These are phyloP conservation scores for Cyclargus thomasi DNA, from an alignment of 1,140 invertebrate species.

Conservation along the genomic window DNA sequence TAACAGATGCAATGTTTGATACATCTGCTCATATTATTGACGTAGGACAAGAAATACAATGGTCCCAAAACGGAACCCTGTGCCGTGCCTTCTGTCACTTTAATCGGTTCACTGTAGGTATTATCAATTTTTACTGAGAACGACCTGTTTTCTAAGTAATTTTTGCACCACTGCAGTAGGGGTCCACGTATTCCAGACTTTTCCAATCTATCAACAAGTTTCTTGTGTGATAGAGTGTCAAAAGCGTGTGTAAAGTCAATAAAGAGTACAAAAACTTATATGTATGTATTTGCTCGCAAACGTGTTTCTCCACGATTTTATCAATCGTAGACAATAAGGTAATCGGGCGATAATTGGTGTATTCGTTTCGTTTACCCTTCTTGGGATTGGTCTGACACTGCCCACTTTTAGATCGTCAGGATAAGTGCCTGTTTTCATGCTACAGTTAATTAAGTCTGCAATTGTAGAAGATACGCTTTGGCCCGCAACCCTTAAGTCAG, in stretches of 20 bases:
- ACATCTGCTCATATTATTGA: slow-evolving; percentile 30
- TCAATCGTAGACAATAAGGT: slow-evolving; percentile 34
- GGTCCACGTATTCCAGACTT: slow-evolving; percentile 30
- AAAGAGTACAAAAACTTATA: slow-evolving; percentile 27
- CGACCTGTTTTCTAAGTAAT: slow-evolving; percentile 25
- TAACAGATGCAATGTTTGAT: slow-evolving; percentile 24
- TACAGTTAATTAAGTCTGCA: slow-evolving; percentile 30
- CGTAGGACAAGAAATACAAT: slow-evolving; percentile 27
- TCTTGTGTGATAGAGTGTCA: slow-evolving; percentile 30
- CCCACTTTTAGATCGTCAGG: slow-evolving; percentile 30
- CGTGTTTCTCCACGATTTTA: slow-evolving; percentile 37
- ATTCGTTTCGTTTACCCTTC: slow-evolving; percentile 31
- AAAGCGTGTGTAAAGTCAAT: slow-evolving; percentile 36
- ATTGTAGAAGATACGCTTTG: slow-evolving; percentile 22
- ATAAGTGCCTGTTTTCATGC: slow-evolving; percentile 25
- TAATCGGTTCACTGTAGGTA: slow-evolving; percentile 18
- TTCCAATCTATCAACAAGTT: slow-evolving; percentile 24
- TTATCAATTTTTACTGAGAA: slow-evolving; percentile 25
- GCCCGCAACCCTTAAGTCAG: slow-evolving; percentile 26
- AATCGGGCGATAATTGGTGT: slow-evolving; percentile 34
- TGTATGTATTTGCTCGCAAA: slow-evolving; percentile 34
- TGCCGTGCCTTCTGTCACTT: slow-evolving; percentile 23
- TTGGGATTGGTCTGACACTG: slow-evolving; percentile 34
- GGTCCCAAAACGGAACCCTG: slow-evolving; percentile 34
- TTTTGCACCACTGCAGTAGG: slow-evolving; percentile 28